Conservation (phyloP, 2,797 vertebrate species). For the Novumbra hubbsi region DNA sequence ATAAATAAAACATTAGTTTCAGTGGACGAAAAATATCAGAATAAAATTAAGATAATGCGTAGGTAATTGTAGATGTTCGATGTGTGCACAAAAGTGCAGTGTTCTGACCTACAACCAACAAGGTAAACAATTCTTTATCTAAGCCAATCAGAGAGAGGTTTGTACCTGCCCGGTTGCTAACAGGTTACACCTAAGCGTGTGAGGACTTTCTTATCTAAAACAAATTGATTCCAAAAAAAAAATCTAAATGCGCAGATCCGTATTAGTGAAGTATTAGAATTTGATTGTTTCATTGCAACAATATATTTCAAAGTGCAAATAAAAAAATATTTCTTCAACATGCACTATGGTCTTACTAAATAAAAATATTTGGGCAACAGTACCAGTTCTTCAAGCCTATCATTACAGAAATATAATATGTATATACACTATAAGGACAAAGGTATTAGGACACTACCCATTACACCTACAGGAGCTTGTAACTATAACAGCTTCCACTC, state of each 20-base stretch:
- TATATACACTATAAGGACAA: too few species aligned
- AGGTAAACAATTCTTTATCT: background rate
- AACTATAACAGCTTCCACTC: too few species aligned
- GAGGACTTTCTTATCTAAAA: conserved; percentile 3
- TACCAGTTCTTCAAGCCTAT: background rate
- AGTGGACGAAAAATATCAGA: background rate
- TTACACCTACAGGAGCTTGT: too few species aligned
- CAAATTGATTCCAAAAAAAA: background rate
- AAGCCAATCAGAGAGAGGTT: conserved; percentile 31
- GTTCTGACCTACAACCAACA: conserved; percentile 13
- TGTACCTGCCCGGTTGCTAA: conserved; percentile 18
- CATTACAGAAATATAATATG: background rate
- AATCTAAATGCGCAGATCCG: background rate
- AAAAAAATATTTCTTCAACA: too few species aligned
- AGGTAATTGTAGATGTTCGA: background rate
- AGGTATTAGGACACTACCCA: too few species aligned
- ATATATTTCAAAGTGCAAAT: background rate
- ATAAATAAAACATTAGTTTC: background rate
- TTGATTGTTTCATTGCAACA: background rate
- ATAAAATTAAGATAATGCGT: background rate
- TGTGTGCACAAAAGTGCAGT: background rate
- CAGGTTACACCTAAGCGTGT: conserved; percentile 35
- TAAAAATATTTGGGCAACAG: background rate
- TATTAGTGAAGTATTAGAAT: background rate
- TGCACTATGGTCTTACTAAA: background rate